Evolutionary conservation across 2,888 invertebrate genomes (phyloP), one percentile per base, ranked within the genome.

Genomic region (Spisula solida): DNA sequence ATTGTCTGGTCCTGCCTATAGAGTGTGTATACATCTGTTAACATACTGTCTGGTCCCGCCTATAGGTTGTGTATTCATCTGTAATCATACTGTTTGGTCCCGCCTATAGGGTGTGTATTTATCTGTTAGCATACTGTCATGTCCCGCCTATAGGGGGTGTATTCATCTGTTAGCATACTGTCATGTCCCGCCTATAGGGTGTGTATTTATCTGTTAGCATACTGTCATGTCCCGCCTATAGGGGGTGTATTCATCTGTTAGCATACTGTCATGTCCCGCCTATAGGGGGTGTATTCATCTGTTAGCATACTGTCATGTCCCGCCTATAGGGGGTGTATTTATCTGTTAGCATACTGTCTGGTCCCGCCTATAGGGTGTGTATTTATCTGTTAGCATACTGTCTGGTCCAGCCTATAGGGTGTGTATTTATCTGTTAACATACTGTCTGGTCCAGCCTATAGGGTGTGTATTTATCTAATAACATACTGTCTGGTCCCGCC

Each of bases 71-170:
- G 93, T 88, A 66, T 51, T 51, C 16, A 51, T 51, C 1, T 12
- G n/a, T n/a, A n/a, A n/a, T n/a, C n/a, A n/a, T n/a, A n/a, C n/a
- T 99, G 99, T 96, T 97, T 99, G 41, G 98, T 99, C 47, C 98
- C 98, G 2, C 98, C 98, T 87, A 97, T 98, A 96, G 99, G 99
- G 97, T 97, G 90, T 92, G 93, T 88, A 66, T 51, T 51, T 14
- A 51, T 51, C 1, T 12, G n/a, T n/a, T n/a, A n/a, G n/a, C n/a
- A n/a, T n/a, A n/a, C n/a, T 99, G 99, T 96, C 97, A 99, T 41
- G 98, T 99, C 47, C 98, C 98, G 2, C 98, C 98, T 87, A 97
- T 98, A 96, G 99, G 99, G 97, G 97, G 90, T 92, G 93, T 88
- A 66, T 51, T 51, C 16, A 51, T 51, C 1, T 12, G n/a, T n/a